Evolutionary conservation across 2,888 invertebrate genomes (phyloP).

Genomic region (Pherbina coryleti): DNA sequence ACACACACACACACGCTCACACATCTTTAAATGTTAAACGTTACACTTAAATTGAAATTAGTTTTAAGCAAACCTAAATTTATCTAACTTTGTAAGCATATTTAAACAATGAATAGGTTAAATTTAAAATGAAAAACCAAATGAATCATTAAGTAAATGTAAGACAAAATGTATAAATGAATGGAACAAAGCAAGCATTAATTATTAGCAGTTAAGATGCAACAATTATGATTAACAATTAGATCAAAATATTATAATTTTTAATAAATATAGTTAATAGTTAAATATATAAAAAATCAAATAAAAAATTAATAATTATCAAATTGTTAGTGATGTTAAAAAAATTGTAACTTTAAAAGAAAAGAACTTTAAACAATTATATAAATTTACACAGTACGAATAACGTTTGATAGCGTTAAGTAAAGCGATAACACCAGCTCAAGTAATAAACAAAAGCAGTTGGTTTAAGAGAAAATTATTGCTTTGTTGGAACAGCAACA

Average conservation of each 20-base stretch:
- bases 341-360: constrained; percentile 11
- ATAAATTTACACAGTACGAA: constrained; percentile 4
- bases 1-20: neutral
- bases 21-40: neutral
- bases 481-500: no score
- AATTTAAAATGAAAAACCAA: constrained; percentile 28
- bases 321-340: constrained; percentile 36
- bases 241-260: constrained; percentile 48
- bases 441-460: no score
- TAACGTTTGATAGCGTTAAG: neutral
- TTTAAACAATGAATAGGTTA: constrained; percentile 18
- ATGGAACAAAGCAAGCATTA: constrained; percentile 3
- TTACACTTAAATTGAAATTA: constrained; percentile 14
- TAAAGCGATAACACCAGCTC: neutral
- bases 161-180: neutral
- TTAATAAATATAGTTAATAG: constrained; percentile 34
- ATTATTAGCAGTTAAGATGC: constrained; percentile 21
- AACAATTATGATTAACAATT: constrained; percentile 49
- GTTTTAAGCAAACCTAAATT: constrained; percentile 4
- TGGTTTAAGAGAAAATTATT: neutral
- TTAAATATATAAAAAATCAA: constrained; percentile 34
- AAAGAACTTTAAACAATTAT: constrained; percentile 5
- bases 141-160: neutral
- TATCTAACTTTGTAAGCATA: neutral
- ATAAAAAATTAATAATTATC: neutral